Evolutionary conservation across 2,797 vertebrate genomes (phyloP), one percentile per base, ranked within the genome.

Genomic region (Hypotaenidia okinawae): DNA sequence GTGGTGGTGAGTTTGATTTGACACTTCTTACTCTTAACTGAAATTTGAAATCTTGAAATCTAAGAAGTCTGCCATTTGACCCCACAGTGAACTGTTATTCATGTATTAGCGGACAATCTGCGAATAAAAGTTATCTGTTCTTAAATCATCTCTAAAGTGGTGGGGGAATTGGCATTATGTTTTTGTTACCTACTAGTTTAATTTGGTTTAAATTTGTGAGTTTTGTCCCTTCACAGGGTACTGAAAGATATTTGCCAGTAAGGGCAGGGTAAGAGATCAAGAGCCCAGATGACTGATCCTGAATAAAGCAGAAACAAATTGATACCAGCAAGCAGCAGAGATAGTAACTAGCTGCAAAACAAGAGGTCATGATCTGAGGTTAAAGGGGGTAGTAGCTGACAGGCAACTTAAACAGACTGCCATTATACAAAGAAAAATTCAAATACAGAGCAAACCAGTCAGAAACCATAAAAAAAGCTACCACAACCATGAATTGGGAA

Each of bases 351-450:
- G 51, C 39, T 90, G 80, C 35, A 91, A 78, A 93, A 87, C 79
- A 92, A 85, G 84, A 89, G 84, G 90, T 95, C 73, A 28, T 28
- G 58, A 5, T 72, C 81, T 75, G 70, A 95, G 87, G 86, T 96
- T 95, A 95, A 90, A 89, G 52, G 35, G 27, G 25, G 4, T 73
- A 72, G 63, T 74, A 93, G 67, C 52, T 88, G 62, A 84, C 28
- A 85, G 59, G 41, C 73, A 95, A 52, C 32, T 82, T 37, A 87
- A 81, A 82, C 3, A 74, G 14, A 52, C 15, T 30, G 21, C 27
- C 64, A 76, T 89, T 88, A 70, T 28, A 35, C 18, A 86, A 85
- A 57, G 5, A 58, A 73, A 72, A 89, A 84, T 52, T 87, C 49
- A 87, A 83, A 92, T 87, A 49, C 2, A 51, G 30, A 87, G 30